Base-by-base conservation (phyloP, 1,140 invertebrate genomes). In the Drosophila gunungcola region DNA sequence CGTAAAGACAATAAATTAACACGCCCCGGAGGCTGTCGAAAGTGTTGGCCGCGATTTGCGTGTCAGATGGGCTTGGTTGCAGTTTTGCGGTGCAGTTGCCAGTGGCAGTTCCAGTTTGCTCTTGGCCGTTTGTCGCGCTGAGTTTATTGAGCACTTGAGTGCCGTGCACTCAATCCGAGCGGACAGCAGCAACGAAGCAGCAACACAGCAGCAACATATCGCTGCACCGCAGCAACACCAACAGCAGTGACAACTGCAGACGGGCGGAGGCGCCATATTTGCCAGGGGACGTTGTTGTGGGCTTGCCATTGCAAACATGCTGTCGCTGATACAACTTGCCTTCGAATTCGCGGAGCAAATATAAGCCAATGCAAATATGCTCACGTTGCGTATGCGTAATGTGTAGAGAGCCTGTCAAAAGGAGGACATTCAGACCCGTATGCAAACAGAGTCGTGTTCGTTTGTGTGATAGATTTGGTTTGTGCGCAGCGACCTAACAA, bases 91-190 rank as follows among this genome's bases (percentile, higher is more conserved):
- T 25, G 51, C 34, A 57, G 67, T 49, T 70, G 48, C 63, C 49
- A 68, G 63, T 55, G 39, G 63, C 64, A 68, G 62, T 69, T 57
- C 16, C 48, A 39, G 46, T 70, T 62, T 62, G 27, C 64, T 45
- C 60, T 52, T 32, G 32, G 36, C 38, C 60, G 61, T 42, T 73
- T 73, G 41, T 63, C 76, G 60, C 52, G 76, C 39, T 62, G 67
- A 65, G 81, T 84, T 84, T 85, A 85, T 84, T 80, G 81, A 84
- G 81, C 81, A 85, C 81, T 84, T 78, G 73, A 84, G 73, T 64
- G 77, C 36, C 67, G 42, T 51, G 43, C 72, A 84, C 80, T 72
- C 80, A 84, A 84, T 84, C 57, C 64, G 38, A 70, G 13, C 43
- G 67, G 67, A 70, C 64, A 39, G 51, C 65, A 29, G 38, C 63